Evolutionary conservation across 2,113 vertebrate species (phyloP), one percentile per base, ranked within the genome.

Genomic region (Tychaedon coryphoeus): DNA sequence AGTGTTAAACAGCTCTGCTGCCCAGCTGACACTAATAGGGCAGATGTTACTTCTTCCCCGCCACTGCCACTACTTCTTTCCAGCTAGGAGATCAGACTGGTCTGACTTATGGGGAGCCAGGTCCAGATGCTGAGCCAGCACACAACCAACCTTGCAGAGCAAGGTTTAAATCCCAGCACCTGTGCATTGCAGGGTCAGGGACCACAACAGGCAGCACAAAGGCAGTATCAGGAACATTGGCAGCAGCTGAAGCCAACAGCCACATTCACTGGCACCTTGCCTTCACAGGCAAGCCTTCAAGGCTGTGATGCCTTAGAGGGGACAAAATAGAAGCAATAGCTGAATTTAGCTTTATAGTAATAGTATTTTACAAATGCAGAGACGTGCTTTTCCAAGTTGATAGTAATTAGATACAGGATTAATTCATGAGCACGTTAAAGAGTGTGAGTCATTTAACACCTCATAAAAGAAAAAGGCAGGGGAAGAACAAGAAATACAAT

Each of bases 61-160:
- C 31, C 14, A 6, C 11, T 43, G 33, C 22, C 38, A 33, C 23
- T 16, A 28, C 45, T 51, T 34, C 50, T 69, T 40, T 29, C 5
- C 5, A 66, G 19, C 2, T 22, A 9, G 19, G 71, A 45, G 25
- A 29, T 33, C 12, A 5, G 3, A 6, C 34, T 33, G 7, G 0
- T 16, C 60, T 36, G 60, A 53, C 36, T 36, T 34, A 48, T 0
- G 0, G 25, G 3, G 14, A 61, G 19, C 6, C 45, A 45, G 10
- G 6, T n/a, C n/a, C 70, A 57, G 31, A 0, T n/a, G 51, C 25
- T 51, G 62, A 83, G 19, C 29, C 79, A 89, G 54, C 50, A 76
- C 45, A 50, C 25, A 51, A 7, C 9, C 28, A 67, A 26, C 34
- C 40, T 16, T 18, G 12, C 40, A 61, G 31, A 48, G 53, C 43